These are phyloP conservation scores for Orius laevigatus DNA, from an alignment of 1,140 invertebrate genomes.

Conservation along the genomic window DNA sequence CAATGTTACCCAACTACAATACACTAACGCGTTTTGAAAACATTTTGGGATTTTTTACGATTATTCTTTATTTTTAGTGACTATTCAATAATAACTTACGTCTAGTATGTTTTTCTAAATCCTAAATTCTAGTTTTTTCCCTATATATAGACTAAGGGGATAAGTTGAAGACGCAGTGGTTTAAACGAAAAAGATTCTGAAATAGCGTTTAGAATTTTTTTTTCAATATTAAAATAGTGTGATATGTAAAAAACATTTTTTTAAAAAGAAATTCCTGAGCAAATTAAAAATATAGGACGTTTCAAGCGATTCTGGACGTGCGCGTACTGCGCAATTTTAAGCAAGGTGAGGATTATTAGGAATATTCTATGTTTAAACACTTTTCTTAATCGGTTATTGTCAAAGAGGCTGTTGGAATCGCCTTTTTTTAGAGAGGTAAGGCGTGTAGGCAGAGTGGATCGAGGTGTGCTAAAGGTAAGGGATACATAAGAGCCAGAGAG, in stretches of 20 bases:
- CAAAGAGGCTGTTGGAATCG: neutral
- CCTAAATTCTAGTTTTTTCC: too few species aligned
- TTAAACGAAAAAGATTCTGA: slow-evolving; percentile 2
- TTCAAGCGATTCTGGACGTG: slow-evolving; percentile 9
- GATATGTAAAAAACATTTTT: slow-evolving; percentile 11
- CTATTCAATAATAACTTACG: too few species aligned
- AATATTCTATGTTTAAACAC: too few species aligned
- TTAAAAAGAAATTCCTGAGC: slow-evolving; percentile 7
- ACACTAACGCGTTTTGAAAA: too few species aligned
- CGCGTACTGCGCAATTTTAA: neutral
- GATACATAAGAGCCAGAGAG: slow-evolving; percentile 43
- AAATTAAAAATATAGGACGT: slow-evolving; percentile 11
- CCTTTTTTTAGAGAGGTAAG: slow-evolving; percentile 59
- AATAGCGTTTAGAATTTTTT: slow-evolving; percentile 1
- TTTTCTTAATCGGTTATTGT: slow-evolving; percentile 1
- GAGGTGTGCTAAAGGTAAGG: slow-evolving; percentile 32
- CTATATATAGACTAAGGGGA: too few species aligned
- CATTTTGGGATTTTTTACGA: too few species aligned
- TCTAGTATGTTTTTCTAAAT: too few species aligned
- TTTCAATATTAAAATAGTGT: slow-evolving; percentile 6
- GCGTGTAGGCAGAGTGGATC: slow-evolving; percentile 45
- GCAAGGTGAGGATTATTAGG: too few species aligned
- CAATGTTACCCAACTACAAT: too few species aligned
- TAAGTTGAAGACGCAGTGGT: neutral
- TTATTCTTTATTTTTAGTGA: too few species aligned